Percentiles rank a stretch among this genome's conserved stretches.
Evolutionary conservation across 1,140 invertebrate genomes (phyloP).

Genomic region (Glossosoma conforme): DNA sequence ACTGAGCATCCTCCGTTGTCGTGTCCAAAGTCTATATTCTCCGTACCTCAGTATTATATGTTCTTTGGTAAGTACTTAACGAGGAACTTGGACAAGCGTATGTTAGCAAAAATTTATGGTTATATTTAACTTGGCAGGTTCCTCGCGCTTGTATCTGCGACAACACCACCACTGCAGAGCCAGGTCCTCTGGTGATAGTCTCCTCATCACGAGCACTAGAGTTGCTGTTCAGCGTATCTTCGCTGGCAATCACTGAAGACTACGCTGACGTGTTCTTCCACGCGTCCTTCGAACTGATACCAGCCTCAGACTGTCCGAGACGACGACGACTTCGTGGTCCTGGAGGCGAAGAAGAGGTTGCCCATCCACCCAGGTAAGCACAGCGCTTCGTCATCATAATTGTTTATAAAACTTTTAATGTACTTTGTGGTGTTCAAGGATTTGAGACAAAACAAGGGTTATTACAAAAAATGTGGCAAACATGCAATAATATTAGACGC

Average conservation of each 20-base stretch:
- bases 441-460: too few species aligned
- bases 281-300: constrained; percentile 59
- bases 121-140: constrained; percentile 40
- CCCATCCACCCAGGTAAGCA: constrained; percentile 51
- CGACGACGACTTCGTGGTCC: constrained; percentile 57
- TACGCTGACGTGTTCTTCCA: constrained; percentile 64
- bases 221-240: constrained; percentile 51
- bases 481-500: too few species aligned
- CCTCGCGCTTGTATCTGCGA: constrained; percentile 66
- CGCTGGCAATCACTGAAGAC: constrained; percentile 55
- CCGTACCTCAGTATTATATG: too few species aligned
- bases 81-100: background rate
- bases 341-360: constrained; percentile 55
- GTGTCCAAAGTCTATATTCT: too few species aligned
- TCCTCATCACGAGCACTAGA: constrained; percentile 56
- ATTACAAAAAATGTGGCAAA: too few species aligned
- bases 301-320: constrained; percentile 55
- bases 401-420: background rate
- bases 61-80: too few species aligned
- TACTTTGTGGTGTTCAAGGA: too few species aligned
- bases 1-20: too few species aligned
- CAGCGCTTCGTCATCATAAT: background rate
- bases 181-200: constrained; percentile 52
- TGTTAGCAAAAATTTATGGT: too few species aligned
- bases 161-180: constrained; percentile 49